phyloP scores from a whole-genome alignment of 2,113 vertebrate genomes.

The Phrynosoma blainvillii region DNA sequence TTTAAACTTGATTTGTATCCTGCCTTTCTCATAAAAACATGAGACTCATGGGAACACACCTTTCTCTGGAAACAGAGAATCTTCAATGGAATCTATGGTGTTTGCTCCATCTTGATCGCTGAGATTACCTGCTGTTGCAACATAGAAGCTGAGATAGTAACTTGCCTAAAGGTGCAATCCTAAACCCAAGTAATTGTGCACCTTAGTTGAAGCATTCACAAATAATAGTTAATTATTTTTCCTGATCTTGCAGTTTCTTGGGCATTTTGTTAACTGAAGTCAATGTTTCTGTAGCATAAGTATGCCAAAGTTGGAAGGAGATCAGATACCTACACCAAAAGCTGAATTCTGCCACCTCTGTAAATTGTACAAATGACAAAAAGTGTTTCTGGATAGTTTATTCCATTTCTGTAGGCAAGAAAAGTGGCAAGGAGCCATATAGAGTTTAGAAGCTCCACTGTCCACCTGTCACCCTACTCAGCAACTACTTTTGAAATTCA shows the following conservation, averaged over 20 bases:
- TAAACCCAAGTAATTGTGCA: background rate
- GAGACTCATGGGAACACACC: no score
- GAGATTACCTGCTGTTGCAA: background rate
- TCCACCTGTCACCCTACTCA: background rate
- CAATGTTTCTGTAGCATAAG: background rate
- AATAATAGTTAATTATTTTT: background rate
- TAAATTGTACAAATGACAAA: background rate
- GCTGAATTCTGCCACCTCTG: background rate
- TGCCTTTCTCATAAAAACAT: no score
- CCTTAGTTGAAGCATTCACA: background rate
- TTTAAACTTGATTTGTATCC: no score
- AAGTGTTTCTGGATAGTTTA: background rate
- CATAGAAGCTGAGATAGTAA: background rate
- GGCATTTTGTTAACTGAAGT: background rate
- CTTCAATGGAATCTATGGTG: background rate
- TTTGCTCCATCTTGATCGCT: background rate
- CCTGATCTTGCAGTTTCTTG: background rate
- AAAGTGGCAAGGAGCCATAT: background rate
- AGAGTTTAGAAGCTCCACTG: background rate
- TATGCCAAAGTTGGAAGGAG: background rate
- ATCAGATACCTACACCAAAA: background rate
- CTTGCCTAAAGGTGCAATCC: background rate
- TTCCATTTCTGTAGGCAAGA: background rate
- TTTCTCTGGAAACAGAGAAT: background rate
- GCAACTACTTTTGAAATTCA: background rate